Evolutionary conservation across 2,888 invertebrate genomes (phyloP).

Genomic region (Ectemnius lituratus): DNA sequence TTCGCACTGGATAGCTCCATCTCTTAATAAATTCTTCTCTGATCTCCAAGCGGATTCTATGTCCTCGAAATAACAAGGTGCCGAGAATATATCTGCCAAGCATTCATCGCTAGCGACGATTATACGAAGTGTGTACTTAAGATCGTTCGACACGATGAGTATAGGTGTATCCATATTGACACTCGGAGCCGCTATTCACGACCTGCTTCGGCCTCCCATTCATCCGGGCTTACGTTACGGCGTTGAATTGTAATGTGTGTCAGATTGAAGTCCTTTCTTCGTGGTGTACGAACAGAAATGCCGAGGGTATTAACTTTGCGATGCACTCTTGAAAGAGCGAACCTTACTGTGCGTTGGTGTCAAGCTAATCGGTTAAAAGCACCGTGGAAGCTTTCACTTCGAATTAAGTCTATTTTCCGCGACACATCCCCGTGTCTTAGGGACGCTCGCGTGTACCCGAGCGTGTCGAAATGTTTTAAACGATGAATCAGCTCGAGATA

Average conservation of each 20-base stretch:
- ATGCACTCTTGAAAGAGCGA: no score
- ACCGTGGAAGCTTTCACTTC: slow-evolving; percentile 32
- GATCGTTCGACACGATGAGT: slow-evolving; percentile 27
- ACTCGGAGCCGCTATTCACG: slow-evolving; percentile 37
- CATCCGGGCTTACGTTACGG: slow-evolving; percentile 21
- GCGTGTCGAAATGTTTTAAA: slow-evolving; percentile 60
- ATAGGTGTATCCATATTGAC: slow-evolving; percentile 27
- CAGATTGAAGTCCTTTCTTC: slow-evolving; percentile 20
- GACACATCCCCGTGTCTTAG: slow-evolving; percentile 29
- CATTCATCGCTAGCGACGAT: slow-evolving; percentile 34
- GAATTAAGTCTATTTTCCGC: slow-evolving; percentile 45
- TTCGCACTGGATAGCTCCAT: slow-evolving; percentile 3
- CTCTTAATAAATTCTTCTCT: slow-evolving; percentile 66
- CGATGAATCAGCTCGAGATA: slow-evolving; percentile 62
- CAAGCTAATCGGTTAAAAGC: slow-evolving; percentile 32
- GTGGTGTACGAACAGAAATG: slow-evolving; percentile 18
- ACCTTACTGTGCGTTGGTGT: background rate
- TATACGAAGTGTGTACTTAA: slow-evolving; percentile 43
- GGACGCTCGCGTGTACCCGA: slow-evolving; percentile 31
- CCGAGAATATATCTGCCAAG: slow-evolving; percentile 46
- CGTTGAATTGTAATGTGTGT: slow-evolving; percentile 34
- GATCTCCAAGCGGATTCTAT: slow-evolving; percentile 61
- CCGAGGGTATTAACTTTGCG: background rate
- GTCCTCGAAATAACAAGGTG: slow-evolving; percentile 76
- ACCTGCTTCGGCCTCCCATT: slow-evolving; percentile 28